Evolutionary conservation across 2,797 vertebrate genomes (phyloP), one percentile per base, ranked within the genome.

Genomic region (Sylvilagus floridanus): DNA sequence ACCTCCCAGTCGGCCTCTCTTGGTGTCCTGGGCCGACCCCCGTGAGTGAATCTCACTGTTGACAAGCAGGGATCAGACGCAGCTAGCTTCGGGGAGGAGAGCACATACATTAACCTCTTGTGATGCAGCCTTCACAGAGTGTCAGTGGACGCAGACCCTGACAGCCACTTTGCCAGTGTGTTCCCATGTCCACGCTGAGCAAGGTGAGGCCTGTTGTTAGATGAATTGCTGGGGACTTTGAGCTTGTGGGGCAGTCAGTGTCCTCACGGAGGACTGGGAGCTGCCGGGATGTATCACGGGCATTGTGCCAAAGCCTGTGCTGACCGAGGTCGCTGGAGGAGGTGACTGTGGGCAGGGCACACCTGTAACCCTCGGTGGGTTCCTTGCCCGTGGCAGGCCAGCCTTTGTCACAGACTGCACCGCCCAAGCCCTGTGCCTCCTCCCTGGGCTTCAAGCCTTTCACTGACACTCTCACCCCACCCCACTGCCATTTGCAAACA

Each of bases 401-500:
- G 52, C 30, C 78, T 79, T 73, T 21, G 13, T 85, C 47, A 52
- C n/a, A 6, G 21, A 54, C 73, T 54, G 79, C 32, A 21, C 5
- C 5, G 42, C 42, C 42, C 42, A 42, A 42, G 42, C 71, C 52
- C 28, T 7, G 14, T 22, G 9, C 26, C 63, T 66, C 73, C 82
- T 85, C 47, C 21, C 76, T 78, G 47, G 77, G 54, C 77, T 60
- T 69, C n/a, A 71, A 72, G 50, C 63, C 76, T 89, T 76, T 92
- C 47, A 10, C 28, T 32, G 42, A 82, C 81, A 37, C 54, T 52
- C 84, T 54, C 84, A 75, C 88, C 79, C 78, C 50, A 57, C 63
- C 62, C 88, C 71, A 84, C 84, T 54, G 35, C 95, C 96, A 97
- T 97, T 96, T 96, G 95, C 97, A 96, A 97, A 97, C 92, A 96